Percentiles rank a stretch among this genome's conserved stretches.
Evolutionary conservation across 2,113 vertebrate genomes (phyloP).

Genomic region (Procavia capensis): DNA sequence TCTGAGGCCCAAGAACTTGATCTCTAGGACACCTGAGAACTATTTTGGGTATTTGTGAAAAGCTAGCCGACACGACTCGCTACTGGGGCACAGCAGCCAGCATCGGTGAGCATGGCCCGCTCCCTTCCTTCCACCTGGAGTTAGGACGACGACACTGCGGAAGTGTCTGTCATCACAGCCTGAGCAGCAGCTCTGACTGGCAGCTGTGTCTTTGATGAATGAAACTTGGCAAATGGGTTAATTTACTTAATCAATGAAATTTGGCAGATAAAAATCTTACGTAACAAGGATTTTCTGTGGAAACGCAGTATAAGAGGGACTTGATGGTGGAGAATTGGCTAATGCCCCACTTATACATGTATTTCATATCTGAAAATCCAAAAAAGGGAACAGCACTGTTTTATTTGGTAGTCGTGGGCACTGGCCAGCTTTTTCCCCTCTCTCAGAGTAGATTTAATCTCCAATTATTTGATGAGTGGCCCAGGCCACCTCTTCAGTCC

Average conservation of each 20-base stretch:
- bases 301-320: neutral
- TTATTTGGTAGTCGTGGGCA: neutral
- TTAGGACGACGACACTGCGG: slow-evolving; percentile 46
- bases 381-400: neutral
- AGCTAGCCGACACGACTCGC: neutral
- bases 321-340: neutral
- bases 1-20: neutral
- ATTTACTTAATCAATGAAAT: slow-evolving; percentile 36
- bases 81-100: neutral
- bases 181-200: slow-evolving; percentile 55
- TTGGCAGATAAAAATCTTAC: slow-evolving; percentile 50
- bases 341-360: neutral
- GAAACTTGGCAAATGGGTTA: slow-evolving; percentile 44
- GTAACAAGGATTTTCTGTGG: neutral
- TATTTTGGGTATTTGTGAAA: slow-evolving; percentile 35
- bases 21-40: neutral
- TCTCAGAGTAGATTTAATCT: neutral
- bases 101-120: slow-evolving; percentile 48
- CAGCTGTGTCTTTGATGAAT: slow-evolving; percentile 63
- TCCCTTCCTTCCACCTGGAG: slow-evolving; percentile 52
- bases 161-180: slow-evolving; percentile 39
- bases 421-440: neutral
- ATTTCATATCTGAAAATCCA: neutral
- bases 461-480: neutral
- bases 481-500: neutral